Base-by-base conservation (phyloP, 2,888 invertebrate genomes). In the Cantharis rustica region DNA sequence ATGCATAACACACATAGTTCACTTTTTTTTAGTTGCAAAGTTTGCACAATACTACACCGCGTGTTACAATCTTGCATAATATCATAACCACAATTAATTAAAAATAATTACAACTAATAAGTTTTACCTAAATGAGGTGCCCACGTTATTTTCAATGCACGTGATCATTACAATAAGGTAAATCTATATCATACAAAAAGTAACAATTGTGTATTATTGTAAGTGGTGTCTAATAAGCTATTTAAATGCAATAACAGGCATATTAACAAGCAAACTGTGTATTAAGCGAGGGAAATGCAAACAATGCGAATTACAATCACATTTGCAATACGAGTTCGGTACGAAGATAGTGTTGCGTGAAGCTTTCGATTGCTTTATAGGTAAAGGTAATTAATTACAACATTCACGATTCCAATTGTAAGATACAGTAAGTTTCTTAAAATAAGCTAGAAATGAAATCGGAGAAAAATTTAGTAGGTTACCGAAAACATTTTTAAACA, bases 221-320 rank as follows among this genome's bases (percentile, higher is more conserved):
- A 73, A 73, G 73, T 79, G 80, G 78, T 81, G 81, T 82, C 81
- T 82, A 82, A 80, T 80, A 81, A 76, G 77, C 82, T 79, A 80
- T 82, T 82, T 82, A 80, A 82, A 79, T 80, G 82, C 82, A 82
- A 81, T 81, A 81, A 80, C 81, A 81, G 79, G 79, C 72, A 76
- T 79, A 80, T 78, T 80, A 81, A 81, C 81, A 81, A 81, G 81
- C 80, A 78, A 75, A 74, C 70, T 73, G 73, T 73, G 75, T 75
- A 77, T 75, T 76, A 79, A 76, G 77, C 77, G 80, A 71, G 79
- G 80, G 80, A 82, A 82, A 82, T 82, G 82, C 81, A 82, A 82
- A 82, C 82, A 82, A 82, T 82, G 82, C 80, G 81, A 82, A 82
- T 82, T 81, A 81, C 82, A 82, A 81, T 82, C 78, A 81, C 82